Evolutionary conservation across 23 tunicate genomes (phyloP).

Genomic region (Corella eumyota): DNA sequence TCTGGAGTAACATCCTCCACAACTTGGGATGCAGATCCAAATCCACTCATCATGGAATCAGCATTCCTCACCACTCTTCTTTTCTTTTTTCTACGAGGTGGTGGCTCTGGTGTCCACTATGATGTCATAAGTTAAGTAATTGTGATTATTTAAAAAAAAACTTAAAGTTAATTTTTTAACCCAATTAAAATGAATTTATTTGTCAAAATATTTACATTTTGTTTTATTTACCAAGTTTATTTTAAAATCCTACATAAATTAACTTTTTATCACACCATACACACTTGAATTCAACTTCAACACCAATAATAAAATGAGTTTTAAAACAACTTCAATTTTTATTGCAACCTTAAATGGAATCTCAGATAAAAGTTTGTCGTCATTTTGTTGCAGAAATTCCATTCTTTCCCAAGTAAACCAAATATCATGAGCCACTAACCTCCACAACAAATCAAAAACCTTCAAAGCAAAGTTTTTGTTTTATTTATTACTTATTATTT

Average conservation of each 20-base stretch:
- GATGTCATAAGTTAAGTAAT: too few species aligned
- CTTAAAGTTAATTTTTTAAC: too few species aligned
- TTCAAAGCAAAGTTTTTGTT: background rate
- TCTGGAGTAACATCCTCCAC: conserved; percentile 41
- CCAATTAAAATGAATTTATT: too few species aligned
- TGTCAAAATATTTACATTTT: too few species aligned
- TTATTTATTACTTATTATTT: background rate
- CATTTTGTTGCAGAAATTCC: conserved; percentile 65
- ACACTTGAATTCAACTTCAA: too few species aligned
- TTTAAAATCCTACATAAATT: too few species aligned
- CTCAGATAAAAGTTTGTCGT: conserved; percentile 33
- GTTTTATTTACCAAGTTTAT: too few species aligned
- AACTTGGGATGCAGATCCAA: conserved; percentile 49
- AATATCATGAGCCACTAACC: conserved; percentile 80
- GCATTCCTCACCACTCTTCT: conserved; percentile 35
- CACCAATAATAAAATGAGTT: too few species aligned
- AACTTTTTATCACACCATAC: too few species aligned
- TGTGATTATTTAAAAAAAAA: too few species aligned
- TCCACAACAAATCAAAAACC: conserved; percentile 77
- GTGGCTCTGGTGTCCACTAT: conserved; percentile 90
- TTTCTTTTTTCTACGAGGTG: conserved; percentile 70
- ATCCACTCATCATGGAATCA: conserved; percentile 70
- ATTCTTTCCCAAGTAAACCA: conserved; percentile 93
- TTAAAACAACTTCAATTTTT: too few species aligned
- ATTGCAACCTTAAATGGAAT: conserved; percentile 45